A percentile compares a stretch with the other conserved stretches of the same genome.
phyloP scores from a whole-genome alignment of 2,113 vertebrate species.

The Caranx melampygus region DNA sequence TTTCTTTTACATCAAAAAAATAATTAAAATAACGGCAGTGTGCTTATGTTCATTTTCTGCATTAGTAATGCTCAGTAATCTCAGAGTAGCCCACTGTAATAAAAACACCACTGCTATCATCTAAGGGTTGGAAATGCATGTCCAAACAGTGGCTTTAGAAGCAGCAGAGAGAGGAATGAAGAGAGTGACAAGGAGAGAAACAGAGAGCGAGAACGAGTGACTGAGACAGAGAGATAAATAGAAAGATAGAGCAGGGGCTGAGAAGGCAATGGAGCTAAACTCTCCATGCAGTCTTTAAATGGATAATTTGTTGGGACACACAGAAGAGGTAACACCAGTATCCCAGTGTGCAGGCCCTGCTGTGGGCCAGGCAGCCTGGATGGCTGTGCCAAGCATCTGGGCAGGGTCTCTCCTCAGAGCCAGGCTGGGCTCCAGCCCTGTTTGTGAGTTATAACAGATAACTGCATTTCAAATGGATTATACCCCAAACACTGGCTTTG shows the following conservation, averaged over 20 bases:
- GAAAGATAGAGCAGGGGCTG: constrained; percentile 14
- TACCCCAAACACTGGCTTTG: constrained; percentile 72
- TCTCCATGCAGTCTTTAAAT: constrained; percentile 64
- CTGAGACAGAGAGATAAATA: constrained; percentile 25
- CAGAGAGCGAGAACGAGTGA: constrained; percentile 1
- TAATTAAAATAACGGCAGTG: constrained; percentile 18
- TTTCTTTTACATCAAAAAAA: constrained; percentile 24
- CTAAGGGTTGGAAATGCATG: constrained; percentile 38
- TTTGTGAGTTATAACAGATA: constrained; percentile 73
- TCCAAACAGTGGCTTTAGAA: constrained; percentile 34
- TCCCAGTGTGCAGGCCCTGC: constrained; percentile 67
- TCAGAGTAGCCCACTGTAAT: constrained; percentile 24
- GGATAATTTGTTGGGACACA: constrained; percentile 72
- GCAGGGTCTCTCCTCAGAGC: constrained; percentile 62
- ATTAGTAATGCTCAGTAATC: constrained; percentile 27
- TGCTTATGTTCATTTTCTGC: constrained; percentile 42
- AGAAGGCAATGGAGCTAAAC: constrained; percentile 39
- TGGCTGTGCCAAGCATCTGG: constrained; percentile 76
- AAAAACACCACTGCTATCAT: constrained; percentile 16
- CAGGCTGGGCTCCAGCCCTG: constrained; percentile 67
- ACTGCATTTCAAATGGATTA: constrained; percentile 76
- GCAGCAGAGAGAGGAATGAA: constrained; percentile 20
- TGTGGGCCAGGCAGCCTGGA: constrained; percentile 65
- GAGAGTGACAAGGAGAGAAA: constrained; percentile 12
- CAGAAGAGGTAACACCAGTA: constrained; percentile 63